phyloP scores from a whole-genome alignment of 2,797 vertebrate species.

The Neoniphon sammara region DNA sequence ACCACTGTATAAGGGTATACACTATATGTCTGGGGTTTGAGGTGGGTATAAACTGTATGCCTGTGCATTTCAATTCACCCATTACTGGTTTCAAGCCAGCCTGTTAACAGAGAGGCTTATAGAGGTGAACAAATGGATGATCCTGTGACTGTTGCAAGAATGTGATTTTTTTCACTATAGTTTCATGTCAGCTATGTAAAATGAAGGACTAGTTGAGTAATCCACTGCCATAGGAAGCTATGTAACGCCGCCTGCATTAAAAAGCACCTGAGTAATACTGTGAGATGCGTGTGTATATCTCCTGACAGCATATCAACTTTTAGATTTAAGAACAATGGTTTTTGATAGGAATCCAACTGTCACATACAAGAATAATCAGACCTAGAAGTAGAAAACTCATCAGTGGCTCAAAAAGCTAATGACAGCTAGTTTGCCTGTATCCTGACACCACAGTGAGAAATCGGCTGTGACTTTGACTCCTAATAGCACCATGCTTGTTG shows the following conservation, averaged over 20 bases:
- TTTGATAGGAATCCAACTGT: neutral
- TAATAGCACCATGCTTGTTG: constrained; percentile 16
- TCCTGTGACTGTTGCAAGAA: constrained; percentile 19
- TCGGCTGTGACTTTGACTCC: neutral
- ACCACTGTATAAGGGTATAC: constrained; percentile 2
- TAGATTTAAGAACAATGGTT: neutral
- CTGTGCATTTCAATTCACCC: constrained; percentile 24
- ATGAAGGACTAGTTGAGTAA: constrained; percentile 46
- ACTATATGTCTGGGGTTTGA: constrained; percentile 18
- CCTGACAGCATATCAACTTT: constrained; percentile 31
- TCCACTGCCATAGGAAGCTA: constrained; percentile 65
- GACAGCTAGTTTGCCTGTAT: neutral
- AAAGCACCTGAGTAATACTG: constrained; percentile 25
- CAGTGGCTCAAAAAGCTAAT: neutral
- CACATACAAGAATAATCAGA: constrained; percentile 1
- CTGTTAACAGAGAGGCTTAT: constrained; percentile 31
- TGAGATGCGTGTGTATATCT: constrained; percentile 18
- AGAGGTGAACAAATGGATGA: constrained; percentile 33
- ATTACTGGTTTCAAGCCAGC: constrained; percentile 14
- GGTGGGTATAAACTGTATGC: constrained; percentile 17
- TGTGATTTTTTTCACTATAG: constrained; percentile 13
- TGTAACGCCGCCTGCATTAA: constrained; percentile 30
- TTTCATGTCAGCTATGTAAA: constrained; percentile 26
- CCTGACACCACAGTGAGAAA: neutral
- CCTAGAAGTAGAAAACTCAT: neutral